Evolutionary conservation across 2,113 vertebrate species (phyloP).

Genomic region (Lamprotornis superbus): DNA sequence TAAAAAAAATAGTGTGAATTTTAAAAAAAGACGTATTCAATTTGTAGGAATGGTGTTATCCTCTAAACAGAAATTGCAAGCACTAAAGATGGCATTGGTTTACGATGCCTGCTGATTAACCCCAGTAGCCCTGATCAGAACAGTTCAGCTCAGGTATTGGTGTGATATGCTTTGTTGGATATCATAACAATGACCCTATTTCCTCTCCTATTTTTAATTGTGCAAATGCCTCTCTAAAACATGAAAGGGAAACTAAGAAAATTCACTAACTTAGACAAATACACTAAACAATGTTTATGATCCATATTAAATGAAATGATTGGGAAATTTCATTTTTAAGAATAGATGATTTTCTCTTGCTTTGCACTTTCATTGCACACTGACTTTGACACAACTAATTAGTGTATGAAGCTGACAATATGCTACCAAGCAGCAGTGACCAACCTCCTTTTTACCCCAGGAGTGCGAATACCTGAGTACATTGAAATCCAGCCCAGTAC

Average conservation of each 20-base stretch:
- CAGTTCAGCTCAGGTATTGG: conserved; percentile 29
- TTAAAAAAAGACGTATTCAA: conserved; percentile 70
- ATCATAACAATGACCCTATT: background rate
- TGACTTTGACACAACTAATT: background rate
- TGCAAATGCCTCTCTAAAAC: conserved; percentile 31
- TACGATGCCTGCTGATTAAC: conserved; percentile 40
- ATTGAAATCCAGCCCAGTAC: background rate
- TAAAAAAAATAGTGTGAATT: conserved; percentile 55
- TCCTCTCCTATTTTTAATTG: background rate
- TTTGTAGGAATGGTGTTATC: conserved; percentile 62
- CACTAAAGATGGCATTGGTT: conserved; percentile 53
- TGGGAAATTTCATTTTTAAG: background rate
- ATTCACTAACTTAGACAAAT: background rate
- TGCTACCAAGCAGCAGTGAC: background rate
- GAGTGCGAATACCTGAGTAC: background rate
- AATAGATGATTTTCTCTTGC: background rate
- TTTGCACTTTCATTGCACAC: background rate
- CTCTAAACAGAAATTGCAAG: conserved; percentile 66
- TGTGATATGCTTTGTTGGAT: background rate
- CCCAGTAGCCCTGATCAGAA: conserved; percentile 15
- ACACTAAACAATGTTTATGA: background rate
- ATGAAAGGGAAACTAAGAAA: background rate
- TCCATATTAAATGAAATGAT: background rate
- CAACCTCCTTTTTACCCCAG: background rate
- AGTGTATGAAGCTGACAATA: background rate